Evolutionary conservation across 2,113 vertebrate genomes (phyloP), one percentile per base, ranked within the genome.

Genomic region (Poeciliopsis turrubarensis): DNA sequence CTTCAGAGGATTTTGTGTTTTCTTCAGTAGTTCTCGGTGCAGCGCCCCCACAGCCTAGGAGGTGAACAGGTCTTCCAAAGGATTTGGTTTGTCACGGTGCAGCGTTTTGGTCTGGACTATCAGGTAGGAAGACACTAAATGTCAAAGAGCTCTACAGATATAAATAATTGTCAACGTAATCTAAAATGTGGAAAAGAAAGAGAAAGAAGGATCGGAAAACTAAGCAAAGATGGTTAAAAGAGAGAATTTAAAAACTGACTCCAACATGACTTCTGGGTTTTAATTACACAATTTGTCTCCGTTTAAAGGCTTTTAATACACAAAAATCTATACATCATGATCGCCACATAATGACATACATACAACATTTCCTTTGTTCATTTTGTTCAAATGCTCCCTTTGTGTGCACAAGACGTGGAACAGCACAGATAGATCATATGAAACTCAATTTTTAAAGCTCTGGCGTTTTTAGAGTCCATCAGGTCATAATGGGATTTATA

Each of bases 161-260:
- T 51, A 82, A 88, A 70, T 89, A 89, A 92, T 57, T 11, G 94
- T 90, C 92, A 82, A 70, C 68, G 54, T 90, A 1, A 73, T 78
- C 88, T 76, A 64, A 63, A 1, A 71, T 73, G 71, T 78, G 65
- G 70, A 7, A 80, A 44, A 70, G 37, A 29, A 27, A 39, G 22
- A 60, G 22, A 30, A 41, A 73, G 25, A 39, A 8, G 32, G 2
- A 51, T 19, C 25, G 4, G 17, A 54, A 54, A 7, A 54, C 14
- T 34, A 34, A 68, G 19, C 19, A 19, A 41, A 68, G 72, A n/a
- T 3, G 66, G 0, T 12, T 72, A 64, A 54, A 2, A 5, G 39
- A 27, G 41, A 22, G 29, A 39, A 1, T 31, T 60, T 15, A 72
- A 41, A 22, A 13, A 4, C 12, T 47, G 47, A 44, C n/a, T 17